phyloP scores from a whole-genome alignment of 1,140 invertebrate genomes.

The Cataglyphis hispanica region DNA sequence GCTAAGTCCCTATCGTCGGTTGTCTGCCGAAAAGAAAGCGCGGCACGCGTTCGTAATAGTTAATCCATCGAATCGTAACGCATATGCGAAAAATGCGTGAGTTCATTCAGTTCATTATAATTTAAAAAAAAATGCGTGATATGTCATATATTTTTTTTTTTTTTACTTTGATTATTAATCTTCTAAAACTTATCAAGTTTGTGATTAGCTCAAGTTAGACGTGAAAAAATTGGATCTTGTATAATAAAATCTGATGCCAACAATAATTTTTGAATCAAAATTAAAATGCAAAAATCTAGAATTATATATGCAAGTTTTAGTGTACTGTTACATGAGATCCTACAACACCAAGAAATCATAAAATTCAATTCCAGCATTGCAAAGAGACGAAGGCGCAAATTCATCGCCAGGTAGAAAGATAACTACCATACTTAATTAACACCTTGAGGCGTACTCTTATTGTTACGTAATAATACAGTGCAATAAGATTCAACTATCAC shows the following conservation, averaged over 20 bases:
- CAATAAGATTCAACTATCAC: slow-evolving; percentile 3
- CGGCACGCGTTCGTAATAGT: background rate
- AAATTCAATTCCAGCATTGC: slow-evolving; percentile 10
- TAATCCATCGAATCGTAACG: background rate
- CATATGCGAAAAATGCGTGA: background rate
- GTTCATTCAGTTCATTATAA: background rate
- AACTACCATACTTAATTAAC: slow-evolving; percentile 33
- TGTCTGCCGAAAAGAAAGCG: background rate
- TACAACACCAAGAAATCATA: background rate
- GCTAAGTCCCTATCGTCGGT: slow-evolving; percentile 53
- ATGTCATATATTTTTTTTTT: background rate
- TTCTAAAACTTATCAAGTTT: background rate
- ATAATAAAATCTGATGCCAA: background rate
- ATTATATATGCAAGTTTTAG: background rate
- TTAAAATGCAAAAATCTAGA: background rate
- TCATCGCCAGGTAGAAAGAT: background rate
- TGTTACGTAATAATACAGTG: slow-evolving; percentile 31
- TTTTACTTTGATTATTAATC: background rate
- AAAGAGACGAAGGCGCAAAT: background rate
- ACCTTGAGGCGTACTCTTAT: slow-evolving; percentile 15
- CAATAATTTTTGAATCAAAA: background rate
- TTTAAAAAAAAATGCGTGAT: background rate
- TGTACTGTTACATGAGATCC: background rate
- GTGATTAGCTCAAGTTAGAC: background rate
- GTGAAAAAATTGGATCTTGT: background rate